A percentile compares a stretch with the other conserved stretches of the same genome.
Evolutionary conservation across 23 tunicate genomes (phyloP).

Genomic region (Trididemnum miniatum): DNA sequence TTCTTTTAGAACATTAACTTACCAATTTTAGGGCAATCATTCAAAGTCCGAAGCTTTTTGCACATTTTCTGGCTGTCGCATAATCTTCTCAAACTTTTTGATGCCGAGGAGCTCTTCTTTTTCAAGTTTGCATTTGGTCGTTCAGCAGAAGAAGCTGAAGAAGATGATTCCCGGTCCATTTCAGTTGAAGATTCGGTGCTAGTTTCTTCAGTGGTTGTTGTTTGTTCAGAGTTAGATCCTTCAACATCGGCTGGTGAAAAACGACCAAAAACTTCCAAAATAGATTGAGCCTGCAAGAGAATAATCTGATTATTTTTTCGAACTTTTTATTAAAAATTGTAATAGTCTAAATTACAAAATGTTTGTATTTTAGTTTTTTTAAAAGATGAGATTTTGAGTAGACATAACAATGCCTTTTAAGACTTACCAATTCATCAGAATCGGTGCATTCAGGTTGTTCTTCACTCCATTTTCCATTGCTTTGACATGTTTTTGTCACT

Average conservation of each 20-base stretch:
- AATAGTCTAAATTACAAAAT: too few species aligned
- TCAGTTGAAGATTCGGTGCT: not conserved
- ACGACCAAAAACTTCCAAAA: not conserved
- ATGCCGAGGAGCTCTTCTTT: not conserved
- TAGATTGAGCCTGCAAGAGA: not conserved
- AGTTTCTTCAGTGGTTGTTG: not conserved
- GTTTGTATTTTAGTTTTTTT: too few species aligned
- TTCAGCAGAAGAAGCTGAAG: not conserved
- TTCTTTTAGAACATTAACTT: not conserved
- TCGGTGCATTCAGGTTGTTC: not conserved
- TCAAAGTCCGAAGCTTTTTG: not conserved
- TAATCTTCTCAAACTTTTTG: not conserved
- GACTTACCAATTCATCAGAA: constrained; percentile 4
- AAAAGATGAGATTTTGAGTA: too few species aligned
- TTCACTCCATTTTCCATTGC: constrained; percentile 15
- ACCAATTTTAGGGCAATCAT: constrained; percentile 1
- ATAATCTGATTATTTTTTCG: not conserved
- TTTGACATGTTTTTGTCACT: not conserved
- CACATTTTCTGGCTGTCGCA: constrained; percentile 9
- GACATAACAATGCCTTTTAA: too few species aligned
- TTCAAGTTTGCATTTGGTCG: not conserved
- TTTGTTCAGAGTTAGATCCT: not conserved
- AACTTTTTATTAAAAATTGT: too few species aligned
- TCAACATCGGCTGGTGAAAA: not conserved
- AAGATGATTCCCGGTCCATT: not conserved